phyloP scores from a whole-genome alignment of 2,113 vertebrate genomes.

The Laticauda colubrina region DNA sequence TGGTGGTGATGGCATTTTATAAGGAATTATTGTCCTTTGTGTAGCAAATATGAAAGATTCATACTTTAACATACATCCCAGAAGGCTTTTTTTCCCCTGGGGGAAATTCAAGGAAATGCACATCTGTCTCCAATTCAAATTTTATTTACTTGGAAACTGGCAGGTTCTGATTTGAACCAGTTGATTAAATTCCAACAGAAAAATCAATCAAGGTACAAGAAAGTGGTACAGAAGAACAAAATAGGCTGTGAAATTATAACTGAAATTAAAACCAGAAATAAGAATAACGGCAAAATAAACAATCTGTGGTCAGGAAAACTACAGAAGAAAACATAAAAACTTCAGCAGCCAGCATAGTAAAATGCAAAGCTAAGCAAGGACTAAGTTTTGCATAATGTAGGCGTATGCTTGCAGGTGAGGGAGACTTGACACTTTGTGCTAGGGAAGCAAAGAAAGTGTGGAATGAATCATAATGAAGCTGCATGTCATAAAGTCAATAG shows the following conservation, averaged over 20 bases:
- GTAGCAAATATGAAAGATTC: background rate
- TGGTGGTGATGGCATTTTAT: background rate
- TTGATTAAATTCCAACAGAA: background rate
- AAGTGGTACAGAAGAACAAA: background rate
- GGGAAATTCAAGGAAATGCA: background rate
- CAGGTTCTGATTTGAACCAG: background rate
- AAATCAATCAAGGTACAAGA: background rate
- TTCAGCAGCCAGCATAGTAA: background rate
- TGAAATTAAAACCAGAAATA: background rate
- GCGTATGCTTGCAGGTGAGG: background rate
- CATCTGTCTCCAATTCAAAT: background rate
- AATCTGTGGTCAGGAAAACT: background rate
- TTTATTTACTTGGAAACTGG: background rate
- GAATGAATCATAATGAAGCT: constrained; percentile 73
- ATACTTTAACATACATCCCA: background rate
- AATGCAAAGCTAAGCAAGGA: background rate
- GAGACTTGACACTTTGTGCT: constrained; percentile 25
- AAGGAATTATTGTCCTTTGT: background rate
- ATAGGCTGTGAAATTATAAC: background rate
- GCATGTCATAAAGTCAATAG: constrained; percentile 44
- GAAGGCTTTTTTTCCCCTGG: background rate
- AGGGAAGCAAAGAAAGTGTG: constrained; percentile 51
- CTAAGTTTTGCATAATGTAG: background rate
- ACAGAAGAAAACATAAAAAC: background rate
- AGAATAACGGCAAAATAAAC: background rate